phyloP scores from a whole-genome alignment of 2,113 vertebrate genomes.

The Notiomystis cincta region DNA sequence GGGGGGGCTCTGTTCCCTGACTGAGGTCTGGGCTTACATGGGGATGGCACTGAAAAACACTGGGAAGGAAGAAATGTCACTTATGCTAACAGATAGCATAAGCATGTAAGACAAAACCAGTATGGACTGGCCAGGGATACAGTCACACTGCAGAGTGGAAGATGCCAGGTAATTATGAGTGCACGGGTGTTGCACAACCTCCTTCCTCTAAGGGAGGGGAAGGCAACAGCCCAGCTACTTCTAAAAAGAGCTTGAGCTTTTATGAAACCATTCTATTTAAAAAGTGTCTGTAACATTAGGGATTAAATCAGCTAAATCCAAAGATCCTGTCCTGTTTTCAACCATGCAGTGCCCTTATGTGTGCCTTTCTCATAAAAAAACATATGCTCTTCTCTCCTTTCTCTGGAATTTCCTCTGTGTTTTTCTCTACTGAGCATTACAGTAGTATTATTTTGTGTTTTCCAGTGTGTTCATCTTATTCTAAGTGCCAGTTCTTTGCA shows the following conservation, averaged over 20 bases:
- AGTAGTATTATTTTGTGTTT: not conserved
- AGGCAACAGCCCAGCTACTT: not conserved
- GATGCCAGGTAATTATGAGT: not conserved
- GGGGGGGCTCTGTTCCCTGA: not conserved
- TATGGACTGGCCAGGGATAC: not conserved
- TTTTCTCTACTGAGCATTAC: not conserved
- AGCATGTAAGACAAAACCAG: not conserved
- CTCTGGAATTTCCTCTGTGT: not conserved
- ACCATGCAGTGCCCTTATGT: not conserved
- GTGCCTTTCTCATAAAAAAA: not conserved
- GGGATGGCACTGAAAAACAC: not conserved
- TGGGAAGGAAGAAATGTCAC: not conserved
- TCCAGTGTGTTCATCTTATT: not conserved
- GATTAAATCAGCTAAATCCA: not conserved
- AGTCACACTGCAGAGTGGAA: not conserved
- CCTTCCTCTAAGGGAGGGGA: not conserved
- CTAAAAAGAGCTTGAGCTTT: not conserved
- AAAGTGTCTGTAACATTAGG: not conserved
- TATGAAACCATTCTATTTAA: not conserved
- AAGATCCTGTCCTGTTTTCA: constrained; percentile 21
- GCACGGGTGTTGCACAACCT: not conserved
- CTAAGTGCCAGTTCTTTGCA: not conserved
- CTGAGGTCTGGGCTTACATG: not conserved
- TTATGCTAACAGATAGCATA: not conserved
- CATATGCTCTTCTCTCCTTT: not conserved